Conservation (phyloP, 2,797 vertebrate species). For the Caiman crocodilus region DNA sequence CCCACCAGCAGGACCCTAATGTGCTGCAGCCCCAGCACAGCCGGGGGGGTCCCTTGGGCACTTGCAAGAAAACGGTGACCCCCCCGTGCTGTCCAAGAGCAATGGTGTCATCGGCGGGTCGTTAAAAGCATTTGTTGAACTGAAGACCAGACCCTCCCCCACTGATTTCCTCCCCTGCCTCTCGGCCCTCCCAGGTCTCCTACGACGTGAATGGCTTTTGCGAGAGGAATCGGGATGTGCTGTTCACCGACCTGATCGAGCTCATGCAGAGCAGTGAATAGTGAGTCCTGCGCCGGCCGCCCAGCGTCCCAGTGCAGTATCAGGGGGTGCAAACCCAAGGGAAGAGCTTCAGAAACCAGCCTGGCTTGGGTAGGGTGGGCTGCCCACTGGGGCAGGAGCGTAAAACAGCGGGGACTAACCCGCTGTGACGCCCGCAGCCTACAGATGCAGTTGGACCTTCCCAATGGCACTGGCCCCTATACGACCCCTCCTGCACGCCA, state of each 20-base stretch:
- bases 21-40: rapidly evolving
- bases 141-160: neutral
- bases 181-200: slow-evolving; percentile 86
- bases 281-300: slow-evolving; percentile 79
- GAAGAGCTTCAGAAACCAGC: neutral
- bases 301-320: rapidly evolving
- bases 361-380: too few species aligned
- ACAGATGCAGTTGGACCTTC: too few species aligned
- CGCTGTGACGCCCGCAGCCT: too few species aligned
- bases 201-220: slow-evolving; percentile 94
- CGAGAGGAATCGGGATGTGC: slow-evolving; percentile 94
- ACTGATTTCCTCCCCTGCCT: neutral
- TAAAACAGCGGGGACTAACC: too few species aligned
- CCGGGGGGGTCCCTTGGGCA: rapidly evolving
- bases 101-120: too few species aligned
- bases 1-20: neutral
- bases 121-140: too few species aligned
- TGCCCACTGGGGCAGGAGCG: too few species aligned
- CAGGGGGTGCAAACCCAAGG: neutral
- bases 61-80: neutral
- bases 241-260: slow-evolving; percentile 95
- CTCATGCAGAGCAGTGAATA: slow-evolving; percentile 96
- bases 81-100: neutral
- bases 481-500: too few species aligned
- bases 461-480: too few species aligned